Percentiles rank a stretch among this genome's conserved stretches.
These are phyloP conservation scores for Plumapathes pennacea DNA, from an alignment of 92 coral and sea anemone species.

Conservation along the genomic window DNA sequence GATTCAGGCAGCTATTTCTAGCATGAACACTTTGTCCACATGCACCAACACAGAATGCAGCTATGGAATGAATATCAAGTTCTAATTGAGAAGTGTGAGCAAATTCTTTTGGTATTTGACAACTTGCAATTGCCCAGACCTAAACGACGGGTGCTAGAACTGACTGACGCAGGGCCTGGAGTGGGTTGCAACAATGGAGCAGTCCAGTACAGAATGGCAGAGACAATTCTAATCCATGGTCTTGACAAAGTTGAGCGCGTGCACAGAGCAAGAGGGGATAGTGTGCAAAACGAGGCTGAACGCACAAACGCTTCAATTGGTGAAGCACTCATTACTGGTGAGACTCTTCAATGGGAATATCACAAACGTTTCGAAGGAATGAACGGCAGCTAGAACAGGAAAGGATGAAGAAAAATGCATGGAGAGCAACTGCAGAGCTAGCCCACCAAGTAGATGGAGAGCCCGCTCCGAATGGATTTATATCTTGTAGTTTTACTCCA, in stretches of 20 bases:
- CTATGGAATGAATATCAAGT: no score
- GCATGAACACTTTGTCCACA: no score
- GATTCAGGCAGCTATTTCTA: no score
- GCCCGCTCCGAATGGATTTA: conserved; percentile 55
- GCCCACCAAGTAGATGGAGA: conserved; percentile 53
- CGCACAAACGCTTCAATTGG: conserved; percentile 60
- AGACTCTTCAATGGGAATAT: conserved; percentile 53
- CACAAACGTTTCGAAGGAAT: conserved; percentile 37
- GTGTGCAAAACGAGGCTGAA: conserved; percentile 58
- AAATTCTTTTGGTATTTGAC: no score
- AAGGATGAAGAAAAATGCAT: conserved; percentile 56
- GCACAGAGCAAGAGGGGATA: conserved; percentile 57
- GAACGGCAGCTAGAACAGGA: conserved; percentile 25
- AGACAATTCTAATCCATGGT: conserved; percentile 21
- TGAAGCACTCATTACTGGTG: conserved; percentile 57
- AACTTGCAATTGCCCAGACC: conserved; percentile 18
- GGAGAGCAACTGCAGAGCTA: conserved; percentile 51
- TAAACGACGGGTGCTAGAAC: conserved; percentile 55
- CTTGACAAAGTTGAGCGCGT: conserved; percentile 30
- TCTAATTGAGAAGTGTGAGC: no score
- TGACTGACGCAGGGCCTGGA: conserved; percentile 71
- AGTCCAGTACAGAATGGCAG: conserved; percentile 46
- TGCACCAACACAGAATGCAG: no score
- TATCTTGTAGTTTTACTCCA: conserved; percentile 28
- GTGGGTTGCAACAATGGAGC: conserved; percentile 49